Base-by-base conservation (phyloP, 2,797 vertebrate species). In the Aeoliscus strigatus region DNA sequence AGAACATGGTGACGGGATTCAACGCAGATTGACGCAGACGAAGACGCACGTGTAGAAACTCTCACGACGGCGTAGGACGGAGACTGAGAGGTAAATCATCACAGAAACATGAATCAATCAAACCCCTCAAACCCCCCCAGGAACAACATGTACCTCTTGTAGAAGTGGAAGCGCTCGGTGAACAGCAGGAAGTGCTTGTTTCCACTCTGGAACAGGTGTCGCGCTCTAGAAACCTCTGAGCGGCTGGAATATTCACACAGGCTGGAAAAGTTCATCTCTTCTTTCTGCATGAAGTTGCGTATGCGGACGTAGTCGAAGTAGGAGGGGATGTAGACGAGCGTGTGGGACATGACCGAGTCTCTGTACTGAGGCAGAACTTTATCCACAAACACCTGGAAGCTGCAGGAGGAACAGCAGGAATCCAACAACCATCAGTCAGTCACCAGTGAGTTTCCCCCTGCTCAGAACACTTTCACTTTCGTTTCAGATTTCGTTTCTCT, bases 111-210 rank as follows among this genome's bases (percentile, higher is more conserved):
- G n/a, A n/a, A n/a, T n/a, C n/a, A n/a, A n/a, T n/a, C n/a, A n/a
- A n/a, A n/a, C n/a, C n/a, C n/a, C n/a, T 35, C 18, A 3, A 24
- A 10, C 9, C 8, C 9, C 15, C 14, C 10, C 3, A 4, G 27
- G 9, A 24, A n/a, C 17, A 17, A 27, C 2, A 64, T 77, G 57
- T 51, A 96, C 96, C 96, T 94, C 77, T 97, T 99, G 73, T 97
- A 99, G 65, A 96, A 98, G 82, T 99, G 92, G 84, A 98, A 99
- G 29, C 96, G 93, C 67, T 99, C 96, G 0, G 94, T 98, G 78
- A 94, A 91, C 13, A 99, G 82, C 16, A 99, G 70, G 41, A 99
- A 94, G 49, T 92, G 93, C 53, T 84, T 93, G 26, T 93, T 89
- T 33, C 96, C 96, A 29, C 83, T 91, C 51, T 89, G 86, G 53